These are phyloP conservation scores for Falco cherrug DNA, from an alignment of 2,797 vertebrate species.

Conservation along the genomic window DNA sequence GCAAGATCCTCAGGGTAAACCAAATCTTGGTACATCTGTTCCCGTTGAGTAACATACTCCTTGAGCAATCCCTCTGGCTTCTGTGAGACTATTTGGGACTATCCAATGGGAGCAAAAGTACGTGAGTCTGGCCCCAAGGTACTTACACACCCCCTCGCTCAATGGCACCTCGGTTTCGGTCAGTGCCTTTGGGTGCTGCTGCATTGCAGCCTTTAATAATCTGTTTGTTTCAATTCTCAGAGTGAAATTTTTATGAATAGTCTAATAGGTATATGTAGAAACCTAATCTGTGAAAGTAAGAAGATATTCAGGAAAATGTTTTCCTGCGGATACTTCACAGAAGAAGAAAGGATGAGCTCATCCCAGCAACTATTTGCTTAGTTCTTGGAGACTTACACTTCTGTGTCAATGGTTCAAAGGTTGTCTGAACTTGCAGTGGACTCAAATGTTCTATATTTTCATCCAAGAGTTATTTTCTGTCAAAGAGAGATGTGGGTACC, in stretches of 20 bases:
- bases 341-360: constrained; percentile 47
- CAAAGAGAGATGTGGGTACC: background rate
- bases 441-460: background rate
- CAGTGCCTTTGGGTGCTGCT: constrained; percentile 39
- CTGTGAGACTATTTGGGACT: constrained; percentile 16
- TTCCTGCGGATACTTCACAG: background rate
- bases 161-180: constrained; percentile 26
- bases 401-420: background rate
- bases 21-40: constrained; percentile 45
- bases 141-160: constrained; percentile 14
- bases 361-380: constrained; percentile 7
- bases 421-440: constrained; percentile 30
- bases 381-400: background rate
- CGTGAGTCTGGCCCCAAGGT: constrained; percentile 54
- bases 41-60: constrained; percentile 31
- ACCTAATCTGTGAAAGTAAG: background rate
- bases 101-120: constrained; percentile 53
- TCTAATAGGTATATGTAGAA: constrained; percentile 19
- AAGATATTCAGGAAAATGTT: background rate
- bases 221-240: constrained; percentile 24
- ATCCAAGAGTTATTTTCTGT: background rate
- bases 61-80: constrained; percentile 44
- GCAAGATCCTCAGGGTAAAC: constrained; percentile 42
- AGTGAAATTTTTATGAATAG: constrained; percentile 32
- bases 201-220: constrained; percentile 55